Conservation (phyloP, 2,797 vertebrate species). For the Microctenopoma lineatum region DNA sequence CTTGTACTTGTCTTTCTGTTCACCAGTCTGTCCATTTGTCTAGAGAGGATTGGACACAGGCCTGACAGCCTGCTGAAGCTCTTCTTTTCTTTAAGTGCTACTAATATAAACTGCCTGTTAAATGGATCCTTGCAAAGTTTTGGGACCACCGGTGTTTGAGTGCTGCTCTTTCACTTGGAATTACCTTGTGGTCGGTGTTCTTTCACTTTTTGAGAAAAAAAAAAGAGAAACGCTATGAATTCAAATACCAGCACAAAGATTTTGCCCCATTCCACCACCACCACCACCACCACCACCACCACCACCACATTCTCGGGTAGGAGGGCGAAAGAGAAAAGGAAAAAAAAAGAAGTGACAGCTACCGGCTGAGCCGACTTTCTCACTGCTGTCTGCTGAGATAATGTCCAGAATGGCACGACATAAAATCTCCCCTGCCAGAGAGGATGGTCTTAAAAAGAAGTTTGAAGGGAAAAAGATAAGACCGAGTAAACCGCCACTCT, state of each 20-base stretch:
- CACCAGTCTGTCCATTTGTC: conserved; percentile 16
- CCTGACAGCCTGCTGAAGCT: conserved; percentile 39
- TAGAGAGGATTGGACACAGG: conserved; percentile 41
- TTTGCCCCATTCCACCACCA: conserved; percentile 29
- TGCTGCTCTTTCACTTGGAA: conserved; percentile 74
- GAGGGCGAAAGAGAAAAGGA: conserved; percentile 34
- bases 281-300: conserved; percentile 44
- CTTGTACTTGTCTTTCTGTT: conserved; percentile 18
- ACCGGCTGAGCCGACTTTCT: conserved; percentile 25
- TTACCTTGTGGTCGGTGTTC: conserved; percentile 68
- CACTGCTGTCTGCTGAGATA: not conserved
- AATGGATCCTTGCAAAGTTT: conserved; percentile 74
- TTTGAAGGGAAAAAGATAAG: conserved; percentile 23
- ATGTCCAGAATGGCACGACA: not conserved
- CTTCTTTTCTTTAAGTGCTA: conserved; percentile 74
- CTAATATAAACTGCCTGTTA: conserved; percentile 78
- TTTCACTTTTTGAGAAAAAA: conserved; percentile 57
- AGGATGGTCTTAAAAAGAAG: not conserved
- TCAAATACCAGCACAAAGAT: conserved; percentile 77
- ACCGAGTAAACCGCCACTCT: conserved; percentile 26
- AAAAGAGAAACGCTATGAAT: conserved; percentile 72
- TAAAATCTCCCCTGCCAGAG: conserved; percentile 2
- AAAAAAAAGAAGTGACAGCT: conserved; percentile 35
- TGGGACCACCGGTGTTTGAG: conserved; percentile 77
- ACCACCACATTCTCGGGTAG: conserved; percentile 43